Conservation (phyloP, 2,797 vertebrate genomes). For the Novumbra hubbsi region DNA sequence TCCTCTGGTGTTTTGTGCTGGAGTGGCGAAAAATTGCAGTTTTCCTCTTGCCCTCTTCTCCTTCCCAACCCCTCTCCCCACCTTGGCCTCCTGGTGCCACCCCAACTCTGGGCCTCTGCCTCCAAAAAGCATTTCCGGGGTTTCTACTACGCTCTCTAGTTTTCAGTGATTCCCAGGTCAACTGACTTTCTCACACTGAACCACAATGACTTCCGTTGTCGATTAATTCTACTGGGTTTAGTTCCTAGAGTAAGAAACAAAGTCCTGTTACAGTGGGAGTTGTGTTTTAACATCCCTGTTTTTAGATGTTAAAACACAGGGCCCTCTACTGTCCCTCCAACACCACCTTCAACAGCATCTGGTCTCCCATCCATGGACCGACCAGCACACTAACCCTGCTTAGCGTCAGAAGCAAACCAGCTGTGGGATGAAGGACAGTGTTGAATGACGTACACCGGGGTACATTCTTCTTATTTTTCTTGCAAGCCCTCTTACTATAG, state of each 20-base stretch:
- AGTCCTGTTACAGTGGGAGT: too few species aligned
- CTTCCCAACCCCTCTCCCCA: constrained; percentile 10
- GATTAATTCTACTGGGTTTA: too few species aligned
- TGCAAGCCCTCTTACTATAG: not conserved
- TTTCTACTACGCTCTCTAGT: not conserved
- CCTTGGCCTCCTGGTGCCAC: not conserved
- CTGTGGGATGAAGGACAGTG: not conserved
- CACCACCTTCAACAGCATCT: not conserved
- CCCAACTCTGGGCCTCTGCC: constrained; percentile 1
- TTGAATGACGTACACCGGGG: not conserved
- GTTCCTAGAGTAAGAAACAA: too few species aligned
- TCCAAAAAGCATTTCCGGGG: not conserved
- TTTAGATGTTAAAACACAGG: too few species aligned
- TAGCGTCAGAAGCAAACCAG: too few species aligned
- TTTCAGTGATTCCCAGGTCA: not conserved
- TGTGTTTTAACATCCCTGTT: too few species aligned
- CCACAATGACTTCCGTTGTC: too few species aligned
- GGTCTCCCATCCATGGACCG: too few species aligned
- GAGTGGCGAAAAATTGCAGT: constrained; percentile 55
- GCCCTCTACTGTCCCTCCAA: not conserved
- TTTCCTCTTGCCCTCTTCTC: constrained; percentile 11
- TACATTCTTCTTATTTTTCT: not conserved
- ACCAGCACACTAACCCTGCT: too few species aligned
- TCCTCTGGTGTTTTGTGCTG: constrained; percentile 62
- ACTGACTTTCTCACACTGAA: not conserved